A percentile compares a stretch with the other conserved stretches of the same genome.
phyloP scores from a whole-genome alignment of 2,113 vertebrate species.

The Gasterosteus nipponicus region DNA sequence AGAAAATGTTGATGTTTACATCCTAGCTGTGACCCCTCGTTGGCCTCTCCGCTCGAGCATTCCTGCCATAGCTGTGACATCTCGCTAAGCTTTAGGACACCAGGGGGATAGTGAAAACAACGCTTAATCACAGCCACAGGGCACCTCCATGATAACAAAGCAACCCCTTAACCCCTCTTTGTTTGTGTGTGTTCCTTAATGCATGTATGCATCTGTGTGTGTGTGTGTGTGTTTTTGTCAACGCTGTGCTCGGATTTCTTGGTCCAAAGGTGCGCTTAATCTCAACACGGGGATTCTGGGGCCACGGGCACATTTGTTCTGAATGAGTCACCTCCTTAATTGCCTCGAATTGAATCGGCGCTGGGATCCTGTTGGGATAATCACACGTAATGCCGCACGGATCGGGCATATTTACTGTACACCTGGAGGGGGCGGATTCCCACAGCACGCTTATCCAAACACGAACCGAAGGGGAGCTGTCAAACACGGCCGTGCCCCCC shows the following conservation, averaged over 20 bases:
- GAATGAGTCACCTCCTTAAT: conserved; percentile 53
- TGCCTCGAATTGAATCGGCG: conserved; percentile 22
- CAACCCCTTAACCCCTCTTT: conserved; percentile 70
- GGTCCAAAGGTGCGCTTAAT: conserved; percentile 21
- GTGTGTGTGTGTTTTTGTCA: conserved; percentile 27
- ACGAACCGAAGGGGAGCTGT: not conserved
- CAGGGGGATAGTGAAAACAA: conserved; percentile 77
- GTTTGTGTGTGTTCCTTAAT: conserved; percentile 62
- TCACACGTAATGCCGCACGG: conserved; percentile 27
- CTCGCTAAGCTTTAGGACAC: conserved; percentile 80
- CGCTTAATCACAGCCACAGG: conserved; percentile 81
- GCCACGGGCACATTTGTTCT: conserved; percentile 47
- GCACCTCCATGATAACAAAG: conserved; percentile 76
- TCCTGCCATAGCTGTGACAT: conserved; percentile 84
- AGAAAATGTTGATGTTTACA: conserved; percentile 86
- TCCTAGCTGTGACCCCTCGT: conserved; percentile 79
- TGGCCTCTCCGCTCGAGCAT: conserved; percentile 80
- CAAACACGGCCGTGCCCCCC: not conserved
- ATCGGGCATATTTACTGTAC: conserved; percentile 42
- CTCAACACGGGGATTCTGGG: conserved; percentile 42
- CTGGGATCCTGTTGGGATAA: conserved; percentile 27
- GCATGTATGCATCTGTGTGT: conserved; percentile 44
- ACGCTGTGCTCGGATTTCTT: conserved; percentile 11
- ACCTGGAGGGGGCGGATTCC: conserved; percentile 32
- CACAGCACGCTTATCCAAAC: conserved; percentile 24